These are phyloP conservation scores for Hippoglossus stenolepis DNA, from an alignment of 2,113 vertebrate species.

Conservation along the genomic window DNA sequence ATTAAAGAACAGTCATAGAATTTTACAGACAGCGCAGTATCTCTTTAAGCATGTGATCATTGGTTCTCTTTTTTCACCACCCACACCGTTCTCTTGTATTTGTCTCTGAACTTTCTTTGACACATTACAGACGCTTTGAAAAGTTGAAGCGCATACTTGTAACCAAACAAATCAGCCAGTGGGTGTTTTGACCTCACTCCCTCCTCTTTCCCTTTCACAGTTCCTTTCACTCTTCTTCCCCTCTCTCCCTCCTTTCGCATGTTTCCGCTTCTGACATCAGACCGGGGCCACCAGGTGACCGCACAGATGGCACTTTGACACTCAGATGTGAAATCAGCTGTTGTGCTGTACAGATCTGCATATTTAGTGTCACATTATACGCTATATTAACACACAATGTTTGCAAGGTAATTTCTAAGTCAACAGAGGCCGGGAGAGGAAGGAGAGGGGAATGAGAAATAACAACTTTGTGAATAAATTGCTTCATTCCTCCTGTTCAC, in stretches of 20 bases:
- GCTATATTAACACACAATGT: constrained; percentile 80
- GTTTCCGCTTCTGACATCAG: constrained; percentile 54
- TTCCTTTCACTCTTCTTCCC: constrained; percentile 16
- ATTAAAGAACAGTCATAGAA: too few relatives aligned
- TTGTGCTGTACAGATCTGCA: constrained; percentile 76
- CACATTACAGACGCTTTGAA: constrained; percentile 14
- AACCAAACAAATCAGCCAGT: constrained; percentile 27
- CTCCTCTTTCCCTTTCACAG: constrained; percentile 40
- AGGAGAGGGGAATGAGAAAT: constrained; percentile 36
- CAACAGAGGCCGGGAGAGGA: constrained; percentile 62
- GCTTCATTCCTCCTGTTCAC: constrained; percentile 58
- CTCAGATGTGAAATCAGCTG: constrained; percentile 83
- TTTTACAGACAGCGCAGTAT: too few relatives aligned
- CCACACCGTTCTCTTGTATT: constrained; percentile 1
- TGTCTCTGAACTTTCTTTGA: neutral
- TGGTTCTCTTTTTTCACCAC: neutral
- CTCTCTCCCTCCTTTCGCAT: constrained; percentile 24
- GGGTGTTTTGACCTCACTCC: constrained; percentile 58
- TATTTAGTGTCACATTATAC: constrained; percentile 86
- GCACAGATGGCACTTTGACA: constrained; percentile 83
- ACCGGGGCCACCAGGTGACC: constrained; percentile 75
- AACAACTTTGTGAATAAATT: constrained; percentile 76
- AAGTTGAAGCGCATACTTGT: constrained; percentile 43
- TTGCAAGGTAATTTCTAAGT: constrained; percentile 82
- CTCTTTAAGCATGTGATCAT: too few relatives aligned